A percentile compares a stretch with the other conserved stretches of the same genome.
Conservation (phyloP, 2,113 vertebrate species). For the western clawed frog (Xenopus tropicalis) region DNA sequence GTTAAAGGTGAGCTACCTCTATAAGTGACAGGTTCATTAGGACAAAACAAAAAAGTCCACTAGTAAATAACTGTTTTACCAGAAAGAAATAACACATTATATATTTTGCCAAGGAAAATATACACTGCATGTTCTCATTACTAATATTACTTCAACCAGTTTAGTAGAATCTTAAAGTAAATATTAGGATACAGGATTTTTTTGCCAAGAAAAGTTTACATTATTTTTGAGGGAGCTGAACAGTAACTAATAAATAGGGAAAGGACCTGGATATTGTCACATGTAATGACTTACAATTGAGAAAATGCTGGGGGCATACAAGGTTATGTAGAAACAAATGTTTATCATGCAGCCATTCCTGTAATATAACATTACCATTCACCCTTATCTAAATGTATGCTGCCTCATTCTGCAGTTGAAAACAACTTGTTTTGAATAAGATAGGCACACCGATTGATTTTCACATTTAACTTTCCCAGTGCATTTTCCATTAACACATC, state of each 20-base stretch:
- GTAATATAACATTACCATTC: background rate
- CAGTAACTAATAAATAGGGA: background rate
- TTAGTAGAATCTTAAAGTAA: too few relatives aligned
- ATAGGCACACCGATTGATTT: background rate
- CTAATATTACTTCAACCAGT: too few relatives aligned
- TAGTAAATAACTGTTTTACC: too few relatives aligned
- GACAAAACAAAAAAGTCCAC: too few relatives aligned
- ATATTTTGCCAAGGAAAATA: too few relatives aligned
- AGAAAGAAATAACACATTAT: too few relatives aligned
- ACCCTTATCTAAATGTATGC: background rate
- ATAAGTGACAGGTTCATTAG: too few relatives aligned
- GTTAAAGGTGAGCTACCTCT: too few relatives aligned
- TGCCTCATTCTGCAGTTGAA: background rate
- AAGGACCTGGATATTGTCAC: background rate
- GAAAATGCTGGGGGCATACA: background rate
- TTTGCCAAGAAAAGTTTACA: too few relatives aligned
- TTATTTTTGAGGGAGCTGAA: background rate
- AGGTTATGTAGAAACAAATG: slow-evolving; percentile 3
- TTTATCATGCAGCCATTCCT: background rate
- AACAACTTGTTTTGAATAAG: background rate
- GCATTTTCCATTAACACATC: background rate
- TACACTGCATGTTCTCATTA: too few relatives aligned
- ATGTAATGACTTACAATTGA: background rate
- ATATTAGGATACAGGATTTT: too few relatives aligned
- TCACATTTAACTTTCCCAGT: background rate